Base-by-base conservation (phyloP, 1,140 invertebrate genomes). In the Tachypleus tridentatus region DNA sequence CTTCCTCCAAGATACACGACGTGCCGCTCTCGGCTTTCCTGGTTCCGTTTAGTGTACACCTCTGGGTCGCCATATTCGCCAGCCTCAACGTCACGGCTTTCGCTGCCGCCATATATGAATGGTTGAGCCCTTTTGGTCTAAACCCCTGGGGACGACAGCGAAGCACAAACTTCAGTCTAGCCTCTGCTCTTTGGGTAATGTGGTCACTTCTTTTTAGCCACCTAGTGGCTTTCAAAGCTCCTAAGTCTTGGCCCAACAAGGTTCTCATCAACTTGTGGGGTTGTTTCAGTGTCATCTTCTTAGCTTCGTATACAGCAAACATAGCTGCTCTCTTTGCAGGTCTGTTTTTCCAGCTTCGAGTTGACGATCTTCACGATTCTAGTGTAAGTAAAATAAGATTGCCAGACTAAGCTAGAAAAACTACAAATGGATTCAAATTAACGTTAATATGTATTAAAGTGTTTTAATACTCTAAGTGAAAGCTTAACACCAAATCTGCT, bases 201-300 rank as follows among this genome's bases (percentile, higher is more conserved):
- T 94, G 90, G 87, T 91, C 91, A 1, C 79, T 94, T 53, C 81
- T 95, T 3, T 95, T 93, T 76, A 90, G 90, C 53, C 92, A 95
- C 79, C 82, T 94, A 51, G 91, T 95, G 4, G 91, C 91, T 54
- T 95, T 95, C 73, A 95, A 97, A 78, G 91, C 92, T n/a, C 92
- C 92, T 10, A 95, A 97, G 77, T 93, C 90, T 58, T 95, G 92
- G 93, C 92, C 92, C 70, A 94, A 93, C 77, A 95, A 95, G 78
- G 91, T 93, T 76, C 81, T 92, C 49, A 92, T 92, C 73, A 97
- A 95, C 76, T 88, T 95, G 57, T 95, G 92, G 91, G 92, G 91
- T 53, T 91, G 90, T 49, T 93, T 94, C 76, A 91, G 88, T 66
- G 91, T 95, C 64, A 94, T 96, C 74, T 94, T 95, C 73, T 88